These are phyloP conservation scores for Columba guinea DNA, from an alignment of 2,797 vertebrate species.

Conservation along the genomic window DNA sequence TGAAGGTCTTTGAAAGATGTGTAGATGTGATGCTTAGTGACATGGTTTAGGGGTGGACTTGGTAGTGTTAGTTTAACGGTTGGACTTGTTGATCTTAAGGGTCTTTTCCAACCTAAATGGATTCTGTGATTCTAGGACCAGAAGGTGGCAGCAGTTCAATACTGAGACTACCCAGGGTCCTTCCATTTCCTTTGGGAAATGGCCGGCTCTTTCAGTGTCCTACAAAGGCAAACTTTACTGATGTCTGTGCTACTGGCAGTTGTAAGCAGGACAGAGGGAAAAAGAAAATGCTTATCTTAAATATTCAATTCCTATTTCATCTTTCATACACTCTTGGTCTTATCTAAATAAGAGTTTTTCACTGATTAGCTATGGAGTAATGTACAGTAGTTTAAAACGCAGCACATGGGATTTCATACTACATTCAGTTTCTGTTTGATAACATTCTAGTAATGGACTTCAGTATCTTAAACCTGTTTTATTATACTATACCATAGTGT, in stretches of 20 bases:
- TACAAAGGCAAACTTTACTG: neutral
- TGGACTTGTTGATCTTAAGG: neutral
- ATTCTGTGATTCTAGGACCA: neutral
- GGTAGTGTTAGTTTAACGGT: too few species aligned
- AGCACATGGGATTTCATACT: neutral
- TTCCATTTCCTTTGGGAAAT: neutral
- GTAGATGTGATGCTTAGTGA: neutral
- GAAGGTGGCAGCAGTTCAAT: neutral
- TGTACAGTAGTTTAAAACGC: neutral
- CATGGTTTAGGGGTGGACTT: neutral
- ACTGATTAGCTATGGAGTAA: neutral
- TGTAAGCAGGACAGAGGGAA: neutral
- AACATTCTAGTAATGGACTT: neutral
- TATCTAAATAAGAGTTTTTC: neutral
- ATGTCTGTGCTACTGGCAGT: neutral
- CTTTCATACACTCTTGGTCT: neutral
- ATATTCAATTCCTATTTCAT: neutral
- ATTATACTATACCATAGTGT: neutral
- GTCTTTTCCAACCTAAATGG: neutral
- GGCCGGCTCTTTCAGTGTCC: rapidly evolving
- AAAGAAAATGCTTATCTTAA: neutral
- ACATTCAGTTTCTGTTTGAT: neutral
- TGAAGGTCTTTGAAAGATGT: neutral
- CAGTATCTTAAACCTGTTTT: neutral
- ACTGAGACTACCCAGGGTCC: too few species aligned